Conservation (phyloP, 2,888 invertebrate species). For the Siphlonurus alternatus region DNA sequence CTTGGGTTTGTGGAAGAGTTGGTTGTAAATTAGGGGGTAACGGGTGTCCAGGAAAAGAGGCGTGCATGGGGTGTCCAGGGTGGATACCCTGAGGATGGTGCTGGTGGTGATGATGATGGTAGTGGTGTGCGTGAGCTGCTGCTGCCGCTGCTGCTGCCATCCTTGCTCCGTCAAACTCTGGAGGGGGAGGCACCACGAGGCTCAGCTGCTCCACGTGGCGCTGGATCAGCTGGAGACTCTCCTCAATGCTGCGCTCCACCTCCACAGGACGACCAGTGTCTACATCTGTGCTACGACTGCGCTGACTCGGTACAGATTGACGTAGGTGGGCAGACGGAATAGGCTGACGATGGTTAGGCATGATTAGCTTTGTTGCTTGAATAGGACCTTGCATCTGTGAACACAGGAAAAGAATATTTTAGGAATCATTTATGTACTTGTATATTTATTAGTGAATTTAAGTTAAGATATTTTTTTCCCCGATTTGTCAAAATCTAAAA, state of each 20-base stretch:
- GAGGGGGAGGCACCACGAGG: slow-evolving; percentile 37
- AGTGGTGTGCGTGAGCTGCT: slow-evolving; percentile 12
- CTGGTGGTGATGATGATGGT: not conserved
- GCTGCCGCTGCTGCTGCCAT: slow-evolving; percentile 25
- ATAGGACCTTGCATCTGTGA: not conserved
- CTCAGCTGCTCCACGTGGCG: slow-evolving; percentile 24
- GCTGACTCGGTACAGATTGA: not conserved
- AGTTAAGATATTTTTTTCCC: too few relatives aligned
- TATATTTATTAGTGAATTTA: too few relatives aligned
- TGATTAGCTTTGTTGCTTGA: not conserved
- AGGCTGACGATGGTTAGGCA: not conserved
- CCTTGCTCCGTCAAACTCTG: slow-evolving; percentile 34
- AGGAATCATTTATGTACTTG: too few relatives aligned
- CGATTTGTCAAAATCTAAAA: too few relatives aligned
- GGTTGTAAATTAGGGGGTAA: not conserved
- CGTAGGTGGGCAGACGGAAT: not conserved
- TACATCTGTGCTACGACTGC: slow-evolving; percentile 8
- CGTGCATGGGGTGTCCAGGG: not conserved
- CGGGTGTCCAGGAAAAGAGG: not conserved
- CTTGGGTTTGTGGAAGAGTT: not conserved
- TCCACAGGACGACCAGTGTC: slow-evolving; percentile 8
- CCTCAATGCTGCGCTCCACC: slow-evolving; percentile 22
- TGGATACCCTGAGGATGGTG: not conserved
- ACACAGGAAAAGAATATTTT: too few relatives aligned
- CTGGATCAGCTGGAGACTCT: slow-evolving; percentile 23